Percentiles rank a stretch among this genome's conserved stretches.
Evolutionary conservation across 2,113 vertebrate genomes (phyloP).

Genomic region (Sprattus sprattus): DNA sequence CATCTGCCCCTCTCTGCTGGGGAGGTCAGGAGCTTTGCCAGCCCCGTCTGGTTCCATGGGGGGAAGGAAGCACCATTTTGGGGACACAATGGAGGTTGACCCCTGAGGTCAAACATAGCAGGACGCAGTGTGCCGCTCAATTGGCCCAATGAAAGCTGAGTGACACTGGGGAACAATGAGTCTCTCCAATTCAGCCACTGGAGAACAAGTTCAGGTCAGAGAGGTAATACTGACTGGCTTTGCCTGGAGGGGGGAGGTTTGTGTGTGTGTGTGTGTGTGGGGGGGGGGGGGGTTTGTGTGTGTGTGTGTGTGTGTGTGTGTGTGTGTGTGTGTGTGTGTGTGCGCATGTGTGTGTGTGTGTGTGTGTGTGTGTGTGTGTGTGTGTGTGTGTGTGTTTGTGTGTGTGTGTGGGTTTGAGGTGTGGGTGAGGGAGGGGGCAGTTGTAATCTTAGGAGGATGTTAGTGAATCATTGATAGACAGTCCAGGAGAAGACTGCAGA

Average conservation of each 20-base stretch:
- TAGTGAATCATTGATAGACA: constrained; percentile 65
- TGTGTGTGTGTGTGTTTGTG: background rate
- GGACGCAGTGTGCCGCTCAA: constrained; percentile 3
- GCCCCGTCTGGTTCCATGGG: background rate
- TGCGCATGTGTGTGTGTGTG: background rate
- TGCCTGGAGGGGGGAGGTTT: constrained; percentile 4
- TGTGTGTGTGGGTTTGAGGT: constrained; percentile 8
- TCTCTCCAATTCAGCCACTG: constrained; percentile 17
- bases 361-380: background rate
- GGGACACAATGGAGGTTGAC: constrained; percentile 31
- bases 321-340: background rate
- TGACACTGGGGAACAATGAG: constrained; percentile 31
- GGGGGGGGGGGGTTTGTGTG: background rate
- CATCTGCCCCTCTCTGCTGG: constrained; percentile 45
- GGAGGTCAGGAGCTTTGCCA: constrained; percentile 22
- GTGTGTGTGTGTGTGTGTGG: constrained; percentile 13
- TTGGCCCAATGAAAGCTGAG: background rate
- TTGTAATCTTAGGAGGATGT: constrained; percentile 60
- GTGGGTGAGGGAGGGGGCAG: constrained; percentile 14
- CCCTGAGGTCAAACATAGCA: constrained; percentile 36
- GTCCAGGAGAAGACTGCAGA: constrained; percentile 44
- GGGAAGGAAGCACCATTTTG: constrained; percentile 35
- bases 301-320: background rate
- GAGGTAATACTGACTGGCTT: constrained; percentile 1
- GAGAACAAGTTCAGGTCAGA: constrained; percentile 21